Conservation (phyloP, 1,140 invertebrate genomes). For the Tetramorium simillimum region DNA sequence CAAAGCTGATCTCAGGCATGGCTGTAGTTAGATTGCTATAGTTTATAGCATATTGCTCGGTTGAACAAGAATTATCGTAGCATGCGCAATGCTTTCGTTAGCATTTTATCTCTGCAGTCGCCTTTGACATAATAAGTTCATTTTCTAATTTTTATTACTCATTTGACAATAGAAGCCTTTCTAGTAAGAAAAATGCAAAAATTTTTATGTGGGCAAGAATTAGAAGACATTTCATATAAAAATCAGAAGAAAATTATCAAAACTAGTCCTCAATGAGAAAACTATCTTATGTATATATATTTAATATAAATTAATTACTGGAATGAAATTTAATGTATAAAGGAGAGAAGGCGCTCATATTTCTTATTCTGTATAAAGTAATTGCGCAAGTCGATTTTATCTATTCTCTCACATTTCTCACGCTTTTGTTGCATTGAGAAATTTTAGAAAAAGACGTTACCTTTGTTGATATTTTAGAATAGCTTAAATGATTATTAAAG, state of each 20-base stretch:
- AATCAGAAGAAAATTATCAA: background rate
- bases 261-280: background rate
- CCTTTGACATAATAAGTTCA: conserved; percentile 48
- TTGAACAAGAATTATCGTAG: conserved; percentile 62
- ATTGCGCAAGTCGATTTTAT: background rate
- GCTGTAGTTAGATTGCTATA: conserved; percentile 27
- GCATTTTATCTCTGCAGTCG: conserved; percentile 4
- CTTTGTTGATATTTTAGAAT: background rate
- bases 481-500: background rate
- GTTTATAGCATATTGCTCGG: conserved; percentile 54
- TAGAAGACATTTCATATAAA: background rate
- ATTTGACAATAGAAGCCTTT: background rate
- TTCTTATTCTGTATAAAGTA: background rate
- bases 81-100: conserved; percentile 49
- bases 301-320: background rate
- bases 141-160: conserved; percentile 18
- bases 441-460: background rate
- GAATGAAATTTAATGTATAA: background rate
- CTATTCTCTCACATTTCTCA: background rate
- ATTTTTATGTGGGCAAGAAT: background rate
- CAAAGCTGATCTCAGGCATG: conserved; percentile 58
- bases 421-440: background rate
- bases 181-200: background rate
- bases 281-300: background rate
- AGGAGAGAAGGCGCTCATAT: background rate